phyloP scores from a whole-genome alignment of 2,113 vertebrate genomes.

The Eleginops maclovinus region DNA sequence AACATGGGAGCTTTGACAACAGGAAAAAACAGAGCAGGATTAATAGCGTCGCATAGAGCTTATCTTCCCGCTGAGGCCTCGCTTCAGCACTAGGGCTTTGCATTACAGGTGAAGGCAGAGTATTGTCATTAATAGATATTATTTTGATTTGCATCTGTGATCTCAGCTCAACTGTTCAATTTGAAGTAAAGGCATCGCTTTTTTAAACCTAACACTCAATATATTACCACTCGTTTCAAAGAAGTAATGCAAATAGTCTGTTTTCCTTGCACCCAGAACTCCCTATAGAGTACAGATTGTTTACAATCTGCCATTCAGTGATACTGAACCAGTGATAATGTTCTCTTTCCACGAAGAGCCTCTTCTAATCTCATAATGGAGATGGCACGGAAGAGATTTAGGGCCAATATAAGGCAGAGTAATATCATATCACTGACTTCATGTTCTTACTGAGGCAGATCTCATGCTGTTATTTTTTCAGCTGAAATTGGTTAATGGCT shows the following conservation, averaged over 20 bases:
- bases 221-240: not conserved
- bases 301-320: not conserved
- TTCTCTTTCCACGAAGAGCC: not conserved
- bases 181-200: not conserved
- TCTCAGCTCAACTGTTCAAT: not conserved
- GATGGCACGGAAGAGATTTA: constrained; percentile 16
- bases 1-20: constrained; percentile 87
- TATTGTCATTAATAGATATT: constrained; percentile 15
- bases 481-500: constrained; percentile 46
- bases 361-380: constrained; percentile 28
- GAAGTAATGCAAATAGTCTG: not conserved
- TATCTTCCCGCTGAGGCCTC: constrained; percentile 58
- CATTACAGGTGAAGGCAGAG: constrained; percentile 48
- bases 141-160: constrained; percentile 7
- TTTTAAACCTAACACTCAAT: constrained; percentile 9
- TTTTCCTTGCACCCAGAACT: not conserved
- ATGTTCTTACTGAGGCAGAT: constrained; percentile 40
- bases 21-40: constrained; percentile 82
- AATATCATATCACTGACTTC: constrained; percentile 49
- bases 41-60: constrained; percentile 69
- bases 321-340: constrained; percentile 5
- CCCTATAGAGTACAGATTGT: not conserved
- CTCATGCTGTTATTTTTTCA: constrained; percentile 38
- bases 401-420: constrained; percentile 1
- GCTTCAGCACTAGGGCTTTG: constrained; percentile 38